Conservation (phyloP, 2,113 vertebrate genomes). For the Todiramphus saurophagus region DNA sequence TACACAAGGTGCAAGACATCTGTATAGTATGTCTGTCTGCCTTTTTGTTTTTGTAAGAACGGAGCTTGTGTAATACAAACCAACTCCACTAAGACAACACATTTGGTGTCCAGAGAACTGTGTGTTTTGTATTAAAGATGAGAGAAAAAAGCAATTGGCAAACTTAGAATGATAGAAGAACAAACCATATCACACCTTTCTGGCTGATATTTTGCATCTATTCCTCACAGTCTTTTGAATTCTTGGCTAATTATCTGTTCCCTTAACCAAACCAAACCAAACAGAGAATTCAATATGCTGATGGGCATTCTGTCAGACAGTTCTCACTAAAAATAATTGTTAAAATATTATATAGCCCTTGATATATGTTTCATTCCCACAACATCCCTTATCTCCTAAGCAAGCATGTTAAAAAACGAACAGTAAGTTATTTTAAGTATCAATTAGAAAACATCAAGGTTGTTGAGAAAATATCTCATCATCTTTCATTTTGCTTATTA, state of each 20-base stretch:
- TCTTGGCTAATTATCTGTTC: neutral
- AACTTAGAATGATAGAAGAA: neutral
- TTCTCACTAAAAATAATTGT: accelerated
- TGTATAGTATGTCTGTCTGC: neutral
- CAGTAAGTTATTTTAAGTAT: neutral
- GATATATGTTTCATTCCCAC: neutral
- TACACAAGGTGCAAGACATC: neutral
- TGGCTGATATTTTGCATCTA: neutral
- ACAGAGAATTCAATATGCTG: neutral
- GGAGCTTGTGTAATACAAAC: neutral
- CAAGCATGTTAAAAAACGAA: neutral
- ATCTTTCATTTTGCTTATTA: neutral
- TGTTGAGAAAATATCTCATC: neutral
- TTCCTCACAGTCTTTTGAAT: neutral
- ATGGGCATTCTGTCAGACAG: neutral
- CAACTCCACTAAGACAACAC: neutral
- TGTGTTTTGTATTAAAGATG: neutral
- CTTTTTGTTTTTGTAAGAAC: neutral
- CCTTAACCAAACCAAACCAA: neutral
- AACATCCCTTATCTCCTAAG: neutral
- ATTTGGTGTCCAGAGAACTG: neutral
- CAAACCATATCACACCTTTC: neutral
- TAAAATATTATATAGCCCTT: neutral
- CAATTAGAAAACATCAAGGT: neutral
- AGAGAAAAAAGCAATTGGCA: neutral